Evolutionary conservation across 1,140 invertebrate species (phyloP).

Genomic region (Myzus persicae): DNA sequence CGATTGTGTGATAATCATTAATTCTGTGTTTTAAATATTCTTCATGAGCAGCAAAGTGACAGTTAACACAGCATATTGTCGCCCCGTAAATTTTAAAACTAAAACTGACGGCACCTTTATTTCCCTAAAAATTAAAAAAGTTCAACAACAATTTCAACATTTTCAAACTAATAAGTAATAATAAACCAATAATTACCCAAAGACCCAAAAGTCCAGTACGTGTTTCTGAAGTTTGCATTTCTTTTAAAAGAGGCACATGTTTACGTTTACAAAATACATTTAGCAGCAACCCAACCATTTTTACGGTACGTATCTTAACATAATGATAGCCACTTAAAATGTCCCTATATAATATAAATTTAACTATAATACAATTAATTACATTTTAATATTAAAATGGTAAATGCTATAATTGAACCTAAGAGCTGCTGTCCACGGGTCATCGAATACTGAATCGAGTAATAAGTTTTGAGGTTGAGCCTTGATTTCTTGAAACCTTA

Average conservation of each 20-base stretch:
- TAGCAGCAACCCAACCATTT: constrained; percentile 81
- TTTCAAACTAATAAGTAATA: background rate
- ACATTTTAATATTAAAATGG: background rate
- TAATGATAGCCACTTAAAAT: constrained; percentile 75
- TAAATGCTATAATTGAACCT: constrained; percentile 64
- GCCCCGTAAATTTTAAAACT: constrained; percentile 85
- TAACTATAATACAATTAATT: background rate
- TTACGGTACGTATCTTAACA: constrained; percentile 78
- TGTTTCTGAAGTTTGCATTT: constrained; percentile 85
- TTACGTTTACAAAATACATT: constrained; percentile 78
- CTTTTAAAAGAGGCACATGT: constrained; percentile 80
- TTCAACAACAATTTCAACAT: background rate
- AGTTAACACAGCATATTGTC: constrained; percentile 86
- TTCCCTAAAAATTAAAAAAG: constrained; percentile 75
- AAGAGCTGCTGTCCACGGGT: constrained; percentile 82
- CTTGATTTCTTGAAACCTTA: constrained; percentile 88
- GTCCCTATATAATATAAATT: constrained; percentile 67
- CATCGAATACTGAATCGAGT: constrained; percentile 80
- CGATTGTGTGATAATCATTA: constrained; percentile 85
- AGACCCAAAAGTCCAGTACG: constrained; percentile 87
- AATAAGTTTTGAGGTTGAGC: constrained; percentile 85
- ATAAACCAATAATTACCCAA: constrained; percentile 70
- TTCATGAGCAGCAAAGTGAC: constrained; percentile 88
- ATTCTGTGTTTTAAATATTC: constrained; percentile 80
- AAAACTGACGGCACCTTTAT: constrained; percentile 91